Percentiles rank a stretch among this genome's conserved stretches.
These are phyloP conservation scores for Synanthedon tipuliformis DNA, from an alignment of 2,888 invertebrate species.

Conservation along the genomic window DNA sequence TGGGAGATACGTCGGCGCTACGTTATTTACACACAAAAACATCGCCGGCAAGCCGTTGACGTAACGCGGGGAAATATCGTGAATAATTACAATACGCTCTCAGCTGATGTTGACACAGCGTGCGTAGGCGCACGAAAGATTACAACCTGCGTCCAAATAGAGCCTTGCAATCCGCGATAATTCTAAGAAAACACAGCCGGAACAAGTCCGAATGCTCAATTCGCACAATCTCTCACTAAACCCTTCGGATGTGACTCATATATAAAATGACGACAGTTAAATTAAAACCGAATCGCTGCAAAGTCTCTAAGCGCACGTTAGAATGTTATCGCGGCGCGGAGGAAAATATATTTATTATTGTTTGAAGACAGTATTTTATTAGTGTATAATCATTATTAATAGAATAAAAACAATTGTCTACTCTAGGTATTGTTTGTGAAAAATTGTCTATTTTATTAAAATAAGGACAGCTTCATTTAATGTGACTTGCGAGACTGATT, in stretches of 20 bases:
- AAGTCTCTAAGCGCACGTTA: slow-evolving; percentile 32
- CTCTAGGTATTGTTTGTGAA: too few species aligned
- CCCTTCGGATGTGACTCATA: slow-evolving; percentile 47
- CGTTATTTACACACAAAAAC: slow-evolving; percentile 9
- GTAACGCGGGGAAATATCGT: slow-evolving; percentile 38
- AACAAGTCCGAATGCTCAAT: slow-evolving; percentile 34
- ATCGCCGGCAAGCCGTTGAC: slow-evolving; percentile 18
- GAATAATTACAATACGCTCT: slow-evolving; percentile 25
- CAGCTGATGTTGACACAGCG: slow-evolving; percentile 55
- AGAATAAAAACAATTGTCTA: too few species aligned
- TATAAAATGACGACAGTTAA: slow-evolving; percentile 67
- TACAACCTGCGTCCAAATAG: neutral
- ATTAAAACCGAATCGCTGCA: slow-evolving; percentile 47
- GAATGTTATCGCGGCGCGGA: slow-evolving; percentile 26
- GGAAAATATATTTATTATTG: slow-evolving; percentile 25
- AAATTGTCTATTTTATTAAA: neutral
- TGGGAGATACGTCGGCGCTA: slow-evolving; percentile 23
- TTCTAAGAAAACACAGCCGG: slow-evolving; percentile 26
- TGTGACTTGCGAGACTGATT: neutral
- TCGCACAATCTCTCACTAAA: slow-evolving; percentile 27
- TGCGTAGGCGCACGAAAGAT: slow-evolving; percentile 14
- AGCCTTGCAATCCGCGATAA: slow-evolving; percentile 2
- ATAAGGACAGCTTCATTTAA: neutral
- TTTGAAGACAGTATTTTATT: neutral
- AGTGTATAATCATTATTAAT: too few species aligned